These are phyloP conservation scores for Galbula dea DNA, from an alignment of 2,113 vertebrate species.

Conservation along the genomic window DNA sequence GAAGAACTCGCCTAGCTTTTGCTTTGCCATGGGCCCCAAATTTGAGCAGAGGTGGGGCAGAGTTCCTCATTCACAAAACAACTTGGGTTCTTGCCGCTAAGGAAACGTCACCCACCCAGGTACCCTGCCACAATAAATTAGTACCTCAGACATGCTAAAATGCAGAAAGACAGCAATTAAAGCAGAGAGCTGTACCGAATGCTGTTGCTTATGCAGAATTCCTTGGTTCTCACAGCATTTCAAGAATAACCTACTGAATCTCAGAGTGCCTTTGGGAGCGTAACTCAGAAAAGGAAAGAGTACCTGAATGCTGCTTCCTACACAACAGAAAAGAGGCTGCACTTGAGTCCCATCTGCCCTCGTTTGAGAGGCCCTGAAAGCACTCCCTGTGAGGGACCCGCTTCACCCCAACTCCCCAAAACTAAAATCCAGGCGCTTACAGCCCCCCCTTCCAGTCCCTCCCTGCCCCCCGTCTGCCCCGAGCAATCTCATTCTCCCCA, in stretches of 20 bases:
- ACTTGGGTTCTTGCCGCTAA: background rate
- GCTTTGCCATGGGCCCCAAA: rapidly evolving
- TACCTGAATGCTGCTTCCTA: background rate
- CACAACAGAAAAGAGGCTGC: background rate
- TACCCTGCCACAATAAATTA: background rate
- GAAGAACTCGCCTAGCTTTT: background rate
- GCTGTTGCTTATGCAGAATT: background rate
- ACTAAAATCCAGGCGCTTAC: rapidly evolving
- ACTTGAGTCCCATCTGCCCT: rapidly evolving
- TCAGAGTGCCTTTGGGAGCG: background rate
- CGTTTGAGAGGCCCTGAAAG: rapidly evolving
- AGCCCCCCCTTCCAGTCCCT: background rate
- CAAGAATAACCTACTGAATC: background rate
- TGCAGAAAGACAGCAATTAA: no score
- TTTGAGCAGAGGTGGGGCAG: background rate
- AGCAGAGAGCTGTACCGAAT: background rate
- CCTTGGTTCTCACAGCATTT: background rate
- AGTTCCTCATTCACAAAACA: background rate
- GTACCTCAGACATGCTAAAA: rapidly evolving
- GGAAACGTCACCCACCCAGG: background rate
- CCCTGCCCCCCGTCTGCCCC: background rate
- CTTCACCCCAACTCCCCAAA: background rate
- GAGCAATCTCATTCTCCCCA: background rate
- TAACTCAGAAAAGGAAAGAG: background rate
- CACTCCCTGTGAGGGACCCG: rapidly evolving